Percentiles rank a stretch among this genome's conserved stretches.
These are phyloP conservation scores for Caenorhabditis sp. DNA, from an alignment of 2,888 invertebrate genomes.

Conservation along the genomic window DNA sequence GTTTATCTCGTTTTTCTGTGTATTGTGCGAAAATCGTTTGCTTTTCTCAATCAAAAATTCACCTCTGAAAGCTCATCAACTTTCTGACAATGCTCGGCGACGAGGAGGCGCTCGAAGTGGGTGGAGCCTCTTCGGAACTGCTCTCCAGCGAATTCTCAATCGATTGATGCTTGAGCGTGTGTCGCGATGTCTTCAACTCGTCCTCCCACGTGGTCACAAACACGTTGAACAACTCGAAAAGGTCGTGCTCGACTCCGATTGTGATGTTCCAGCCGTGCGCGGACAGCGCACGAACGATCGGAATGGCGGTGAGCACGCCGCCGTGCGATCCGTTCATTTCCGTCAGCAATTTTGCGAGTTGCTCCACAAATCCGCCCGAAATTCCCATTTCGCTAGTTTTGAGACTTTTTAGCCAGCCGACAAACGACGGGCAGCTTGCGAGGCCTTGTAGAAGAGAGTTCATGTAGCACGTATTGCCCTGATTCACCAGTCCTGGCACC, in stretches of 20 bases:
- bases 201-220: slow-evolving; percentile 91
- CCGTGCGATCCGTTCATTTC: slow-evolving; percentile 52
- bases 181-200: slow-evolving; percentile 82
- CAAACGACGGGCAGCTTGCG: slow-evolving; percentile 67
- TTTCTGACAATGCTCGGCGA: slow-evolving; percentile 25
- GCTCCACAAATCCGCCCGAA: slow-evolving; percentile 17
- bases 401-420: slow-evolving; percentile 57
- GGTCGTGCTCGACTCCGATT: slow-evolving; percentile 83
- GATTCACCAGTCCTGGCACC: slow-evolving; percentile 66
- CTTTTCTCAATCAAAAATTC: not conserved
- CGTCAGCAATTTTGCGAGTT: slow-evolving; percentile 12
- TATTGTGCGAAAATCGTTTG: not conserved
- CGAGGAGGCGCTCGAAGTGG: not conserved
- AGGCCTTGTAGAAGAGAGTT: slow-evolving; percentile 70
- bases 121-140: slow-evolving; percentile 2
- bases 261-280: slow-evolving; percentile 66
- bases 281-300: slow-evolving; percentile 53
- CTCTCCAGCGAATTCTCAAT: slow-evolving; percentile 38
- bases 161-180: slow-evolving; percentile 15
- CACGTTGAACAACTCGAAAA: slow-evolving; percentile 92
- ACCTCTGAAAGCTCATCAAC: slow-evolving; percentile 43
- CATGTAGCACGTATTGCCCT: slow-evolving; percentile 72
- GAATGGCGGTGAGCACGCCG: slow-evolving; percentile 48
- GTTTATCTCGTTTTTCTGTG: no score
- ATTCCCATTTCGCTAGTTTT: slow-evolving; percentile 23